These are phyloP conservation scores for Otolemur crassicaudatus DNA, from an alignment of 2,797 vertebrate species.

Conservation along the genomic window DNA sequence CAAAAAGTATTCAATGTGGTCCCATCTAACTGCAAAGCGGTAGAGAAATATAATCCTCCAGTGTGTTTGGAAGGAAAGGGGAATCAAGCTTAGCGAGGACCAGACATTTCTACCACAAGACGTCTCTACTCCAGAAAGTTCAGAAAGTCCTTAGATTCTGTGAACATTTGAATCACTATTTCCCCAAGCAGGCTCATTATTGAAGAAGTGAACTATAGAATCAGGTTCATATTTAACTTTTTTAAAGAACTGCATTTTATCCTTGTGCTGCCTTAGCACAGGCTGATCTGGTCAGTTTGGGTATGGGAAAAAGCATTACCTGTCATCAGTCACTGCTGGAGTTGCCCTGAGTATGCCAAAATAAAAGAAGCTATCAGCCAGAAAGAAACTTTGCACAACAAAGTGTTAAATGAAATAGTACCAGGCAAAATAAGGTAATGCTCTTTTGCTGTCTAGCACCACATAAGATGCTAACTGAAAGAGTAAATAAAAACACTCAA, in stretches of 20 bases:
- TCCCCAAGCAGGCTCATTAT: conserved; percentile 21
- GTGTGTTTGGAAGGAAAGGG: not conserved
- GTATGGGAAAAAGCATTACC: not conserved
- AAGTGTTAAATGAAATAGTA: conserved; percentile 76
- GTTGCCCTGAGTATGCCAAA: conserved; percentile 52
- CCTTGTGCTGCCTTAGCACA: conserved; percentile 9
- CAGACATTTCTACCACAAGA: not conserved
- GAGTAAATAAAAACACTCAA: conserved; percentile 81
- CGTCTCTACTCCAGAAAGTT: not conserved
- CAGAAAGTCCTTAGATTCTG: conserved; percentile 8
- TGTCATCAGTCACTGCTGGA: not conserved
- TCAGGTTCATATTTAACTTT: not conserved
- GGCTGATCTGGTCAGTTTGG: conserved; percentile 10
- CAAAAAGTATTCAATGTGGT: not conserved
- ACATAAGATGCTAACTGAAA: conserved; percentile 79
- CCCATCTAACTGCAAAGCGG: not conserved
- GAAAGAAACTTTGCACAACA: conserved; percentile 69
- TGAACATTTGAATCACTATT: not conserved
- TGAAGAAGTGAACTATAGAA: conserved; percentile 22
- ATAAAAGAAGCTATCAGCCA: conserved; percentile 65
- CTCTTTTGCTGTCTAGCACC: conserved; percentile 78
- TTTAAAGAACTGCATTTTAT: conserved; percentile 5
- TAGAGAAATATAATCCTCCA: conserved; percentile 10
- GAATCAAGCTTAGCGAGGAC: not conserved
- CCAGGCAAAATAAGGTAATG: conserved; percentile 78